phyloP scores from a whole-genome alignment of 2,797 vertebrate genomes.

The Intellagama lesueurii region DNA sequence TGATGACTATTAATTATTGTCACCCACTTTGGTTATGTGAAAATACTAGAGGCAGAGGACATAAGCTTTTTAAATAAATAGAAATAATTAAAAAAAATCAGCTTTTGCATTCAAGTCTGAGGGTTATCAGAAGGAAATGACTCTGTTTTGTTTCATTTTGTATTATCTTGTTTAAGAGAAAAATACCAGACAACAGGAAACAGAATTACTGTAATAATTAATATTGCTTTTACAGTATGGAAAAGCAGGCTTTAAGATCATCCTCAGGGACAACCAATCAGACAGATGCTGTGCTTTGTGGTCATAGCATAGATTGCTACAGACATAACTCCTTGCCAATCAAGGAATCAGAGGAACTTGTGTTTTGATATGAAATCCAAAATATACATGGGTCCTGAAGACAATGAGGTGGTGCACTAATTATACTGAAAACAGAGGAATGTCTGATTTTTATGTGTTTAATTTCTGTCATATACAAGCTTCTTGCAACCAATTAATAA shows the following conservation, averaged over 20 bases:
- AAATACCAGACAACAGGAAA: constrained; percentile 55
- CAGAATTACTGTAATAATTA: constrained; percentile 40
- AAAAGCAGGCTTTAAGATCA: constrained; percentile 33
- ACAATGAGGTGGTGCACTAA: not conserved
- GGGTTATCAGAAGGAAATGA: not conserved
- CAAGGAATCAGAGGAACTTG: not conserved
- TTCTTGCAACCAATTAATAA: constrained; percentile 29
- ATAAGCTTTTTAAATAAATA: not conserved
- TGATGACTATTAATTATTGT: not conserved
- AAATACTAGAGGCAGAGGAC: not conserved
- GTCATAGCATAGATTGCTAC: constrained; percentile 14
- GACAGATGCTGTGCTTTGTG: constrained; percentile 20
- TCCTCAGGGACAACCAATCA: not conserved
- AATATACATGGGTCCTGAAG: constrained; percentile 38
- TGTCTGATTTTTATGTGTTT: constrained; percentile 10
- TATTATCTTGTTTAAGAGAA: constrained; percentile 42
- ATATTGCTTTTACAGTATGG: constrained; percentile 43
- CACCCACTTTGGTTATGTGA: not conserved
- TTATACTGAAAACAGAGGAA: constrained; percentile 22
- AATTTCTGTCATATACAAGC: constrained; percentile 17
- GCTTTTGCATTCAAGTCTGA: not conserved
- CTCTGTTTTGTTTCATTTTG: constrained; percentile 40
- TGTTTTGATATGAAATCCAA: constrained; percentile 25
- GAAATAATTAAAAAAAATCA: not conserved
- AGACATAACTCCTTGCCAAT: constrained; percentile 17